Conservation (phyloP, 2,113 vertebrate genomes). For the Candoia aspera region DNA sequence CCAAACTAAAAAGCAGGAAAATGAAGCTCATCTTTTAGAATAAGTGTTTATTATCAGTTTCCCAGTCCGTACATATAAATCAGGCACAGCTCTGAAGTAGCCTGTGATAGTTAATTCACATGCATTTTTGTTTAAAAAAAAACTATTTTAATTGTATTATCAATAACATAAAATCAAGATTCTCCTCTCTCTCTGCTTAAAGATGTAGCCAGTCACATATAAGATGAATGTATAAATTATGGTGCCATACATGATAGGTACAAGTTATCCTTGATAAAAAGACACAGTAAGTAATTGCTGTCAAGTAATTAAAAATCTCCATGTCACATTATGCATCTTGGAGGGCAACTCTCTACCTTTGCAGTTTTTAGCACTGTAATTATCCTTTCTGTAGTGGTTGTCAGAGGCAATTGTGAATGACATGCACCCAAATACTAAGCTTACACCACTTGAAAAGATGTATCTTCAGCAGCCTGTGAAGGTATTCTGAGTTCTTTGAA, state of each 20-base stretch:
- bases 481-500: background rate
- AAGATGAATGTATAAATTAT: background rate
- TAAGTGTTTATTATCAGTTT: slow-evolving; percentile 70
- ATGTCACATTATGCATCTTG: background rate
- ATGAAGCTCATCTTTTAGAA: slow-evolving; percentile 54
- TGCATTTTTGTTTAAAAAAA: slow-evolving; percentile 56
- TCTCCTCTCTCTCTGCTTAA: background rate
- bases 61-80: slow-evolving; percentile 42
- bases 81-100: slow-evolving; percentile 37
- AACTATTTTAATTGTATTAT: slow-evolving; percentile 55
- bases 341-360: background rate
- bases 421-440: too few relatives aligned
- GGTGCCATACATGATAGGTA: background rate
- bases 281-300: slow-evolving; percentile 25
- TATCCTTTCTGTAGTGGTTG: background rate
- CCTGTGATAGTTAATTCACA: slow-evolving; percentile 60
- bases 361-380: background rate
- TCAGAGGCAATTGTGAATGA: background rate
- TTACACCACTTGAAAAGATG: background rate
- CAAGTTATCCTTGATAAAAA: slow-evolving; percentile 32
- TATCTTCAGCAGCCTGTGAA: background rate
- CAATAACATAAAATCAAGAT: background rate
- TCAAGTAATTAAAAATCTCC: slow-evolving; percentile 34
- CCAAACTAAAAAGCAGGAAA: background rate
- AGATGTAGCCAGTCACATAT: background rate